Base-by-base conservation (phyloP, 2,888 invertebrate genomes). In the Melanargia galathea region DNA sequence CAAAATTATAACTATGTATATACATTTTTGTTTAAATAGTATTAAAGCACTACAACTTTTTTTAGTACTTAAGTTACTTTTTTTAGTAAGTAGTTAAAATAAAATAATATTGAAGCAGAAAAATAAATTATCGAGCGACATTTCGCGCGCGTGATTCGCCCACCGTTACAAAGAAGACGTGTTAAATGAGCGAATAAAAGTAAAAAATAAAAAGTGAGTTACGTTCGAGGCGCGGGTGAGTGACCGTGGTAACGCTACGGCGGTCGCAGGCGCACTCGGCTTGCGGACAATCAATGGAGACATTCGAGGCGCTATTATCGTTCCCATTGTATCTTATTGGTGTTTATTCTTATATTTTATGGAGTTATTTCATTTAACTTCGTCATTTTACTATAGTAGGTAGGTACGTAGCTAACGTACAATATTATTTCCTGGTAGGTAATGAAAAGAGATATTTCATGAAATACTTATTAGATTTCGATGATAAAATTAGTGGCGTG, bases 231-330 rank as follows among this genome's bases (percentile, higher is more conserved):
- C 30, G 43, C 60, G 60, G 68, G 72, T 71, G 76, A 78, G 71
- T 72, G 72, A 67, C 64, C 70, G 63, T 73, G 62, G 76, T 75
- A 72, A 66, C 69, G 67, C 64, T 67, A 67, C 73, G 64, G 70
- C 71, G 69, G 73, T 71, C 66, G 58, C 68, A 46, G 55, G 67
- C 65, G 11, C 22, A 16, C 22, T 11, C 45, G 22, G 20, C 45
- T 11, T 5, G 71, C 67, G 60, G 65, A 72, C 73, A 78, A 75
- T 78, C 78, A 79, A 77, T 79, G 76, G 69, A 74, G 69, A 67
- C 65, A 65, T 60, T 57, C 18, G 20, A 30, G 30, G 18, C 20
- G 26, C 43, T 45, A 57, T 45, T 30, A 57, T 46, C 43, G 24
- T 18, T 55, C 16, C 40, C 55, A 55, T 55, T 55, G 43, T 26